A percentile compares a stretch with the other conserved stretches of the same genome.
phyloP scores from a whole-genome alignment of 2,888 invertebrate genomes.

The Aplocera efformata region DNA sequence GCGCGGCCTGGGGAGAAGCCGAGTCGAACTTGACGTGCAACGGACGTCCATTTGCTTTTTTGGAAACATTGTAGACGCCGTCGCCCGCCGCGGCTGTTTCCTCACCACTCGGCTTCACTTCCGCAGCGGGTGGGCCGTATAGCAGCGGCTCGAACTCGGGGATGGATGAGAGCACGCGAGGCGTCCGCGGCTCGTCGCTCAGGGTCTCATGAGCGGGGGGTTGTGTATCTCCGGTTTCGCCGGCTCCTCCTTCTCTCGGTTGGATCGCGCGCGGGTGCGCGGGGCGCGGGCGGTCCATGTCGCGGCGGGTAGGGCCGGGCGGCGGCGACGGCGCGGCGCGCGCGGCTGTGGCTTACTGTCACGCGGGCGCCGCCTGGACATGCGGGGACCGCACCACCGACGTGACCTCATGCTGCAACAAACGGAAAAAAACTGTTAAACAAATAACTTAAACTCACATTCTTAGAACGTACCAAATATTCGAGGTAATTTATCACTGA shows the following conservation, averaged over 20 bases:
- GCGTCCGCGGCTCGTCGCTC: constrained; percentile 58
- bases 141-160: constrained; percentile 70
- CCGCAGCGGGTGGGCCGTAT: constrained; percentile 26
- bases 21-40: constrained; percentile 82
- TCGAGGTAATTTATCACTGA: too few relatives aligned
- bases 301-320: constrained; percentile 66
- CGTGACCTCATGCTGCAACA: constrained; percentile 76
- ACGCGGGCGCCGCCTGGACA: constrained; percentile 63
- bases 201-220: constrained; percentile 43
- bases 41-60: constrained; percentile 56
- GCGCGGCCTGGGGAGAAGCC: constrained; percentile 64
- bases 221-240: constrained; percentile 58
- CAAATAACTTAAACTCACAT: too few relatives aligned
- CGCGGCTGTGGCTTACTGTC: constrained; percentile 71
- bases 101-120: constrained; percentile 23
- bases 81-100: constrained; percentile 27
- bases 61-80: constrained; percentile 22
- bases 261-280: constrained; percentile 65
- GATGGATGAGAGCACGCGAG: constrained; percentile 60
- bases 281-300: constrained; percentile 70
- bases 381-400: constrained; percentile 55
- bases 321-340: constrained; percentile 64
- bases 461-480: too few relatives aligned
- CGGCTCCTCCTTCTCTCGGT: constrained; percentile 54
- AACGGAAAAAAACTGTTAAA: constrained; percentile 10